phyloP scores from a whole-genome alignment of 2,113 vertebrate genomes.

The Uria lomvia region DNA sequence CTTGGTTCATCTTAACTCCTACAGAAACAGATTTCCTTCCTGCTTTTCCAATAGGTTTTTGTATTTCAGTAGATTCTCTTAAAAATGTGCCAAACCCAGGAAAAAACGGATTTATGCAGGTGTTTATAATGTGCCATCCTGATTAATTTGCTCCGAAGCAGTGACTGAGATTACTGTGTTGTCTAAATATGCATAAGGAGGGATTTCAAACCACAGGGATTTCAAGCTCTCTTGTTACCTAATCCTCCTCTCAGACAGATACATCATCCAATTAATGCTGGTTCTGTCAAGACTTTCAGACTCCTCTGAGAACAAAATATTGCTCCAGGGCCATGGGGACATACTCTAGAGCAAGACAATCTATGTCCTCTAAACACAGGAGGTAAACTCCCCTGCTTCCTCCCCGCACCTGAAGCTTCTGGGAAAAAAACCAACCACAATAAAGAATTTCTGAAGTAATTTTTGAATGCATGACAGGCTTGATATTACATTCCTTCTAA shows the following conservation, averaged over 20 bases:
- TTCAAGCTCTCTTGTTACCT: not conserved
- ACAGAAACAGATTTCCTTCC: not conserved
- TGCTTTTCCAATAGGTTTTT: not conserved
- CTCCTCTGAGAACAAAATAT: not conserved
- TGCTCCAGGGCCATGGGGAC: not conserved
- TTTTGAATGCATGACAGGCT: not conserved
- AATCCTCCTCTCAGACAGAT: slow-evolving; percentile 5
- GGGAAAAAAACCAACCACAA: not conserved
- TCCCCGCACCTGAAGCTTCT: not conserved
- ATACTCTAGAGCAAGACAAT: not conserved
- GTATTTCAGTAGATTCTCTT: not conserved
- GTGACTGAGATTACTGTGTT: not conserved
- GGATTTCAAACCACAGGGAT: not conserved
- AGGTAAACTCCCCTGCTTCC: not conserved
- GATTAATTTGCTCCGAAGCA: not conserved
- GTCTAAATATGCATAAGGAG: not conserved
- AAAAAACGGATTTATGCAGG: not conserved
- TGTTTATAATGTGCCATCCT: not conserved
- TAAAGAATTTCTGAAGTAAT: not conserved
- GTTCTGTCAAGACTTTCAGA: not conserved
- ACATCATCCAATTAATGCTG: not conserved
- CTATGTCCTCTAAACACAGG: not conserved
- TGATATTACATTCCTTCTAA: not conserved
- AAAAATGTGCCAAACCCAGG: not conserved
- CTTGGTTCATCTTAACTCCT: not conserved